Base-by-base conservation (phyloP, 1,140 invertebrate species). In the Calycopis cecrops region DNA sequence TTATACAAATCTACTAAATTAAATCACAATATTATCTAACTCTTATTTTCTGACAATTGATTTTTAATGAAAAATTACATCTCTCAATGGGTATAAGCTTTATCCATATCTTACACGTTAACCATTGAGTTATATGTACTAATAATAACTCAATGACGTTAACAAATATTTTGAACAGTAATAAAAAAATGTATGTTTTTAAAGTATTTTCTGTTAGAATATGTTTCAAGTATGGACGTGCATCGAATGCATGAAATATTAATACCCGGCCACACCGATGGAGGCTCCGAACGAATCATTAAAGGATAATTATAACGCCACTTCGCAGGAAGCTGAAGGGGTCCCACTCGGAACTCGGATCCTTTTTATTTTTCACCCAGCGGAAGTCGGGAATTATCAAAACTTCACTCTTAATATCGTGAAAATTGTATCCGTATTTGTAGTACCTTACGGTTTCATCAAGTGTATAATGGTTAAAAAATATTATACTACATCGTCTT, bases 241-340 rank as follows among this genome's bases (percentile, higher is more conserved):
- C 73, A 81, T 63, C 67, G 69, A 77, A 80, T 79, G 79, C 74
- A 78, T 76, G 69, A 56, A 73, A 71, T 72, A 80, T 84, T 82
- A 85, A 85, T 82, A 76, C 74, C 60, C 62, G 66, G 64, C 73
- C 59, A 68, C 57, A 62, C 69, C 79, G 73, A 83, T 82, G 73
- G 67, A 69, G 70, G 55, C 69, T 64, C 65, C 75, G 71, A 76
- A 79, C 72, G 67, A 63, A 84, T 83, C 76, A 83, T 86, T 83
- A 81, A 63, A 72, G 73, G 76, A 83, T 77, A 86, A 86, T 84
- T 84, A 84, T 81, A 63, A 72, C 67, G 73, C 73, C 76, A 80
- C 79, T 85, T 73, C 73, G 74, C 77, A 73, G 71, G 73, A 78
- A 77, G 69, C 78, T 76, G 73, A 69, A 72, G 79, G 70, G 68